These are phyloP conservation scores for Lampropteryx suffumata DNA, from an alignment of 2,888 invertebrate species.

Conservation along the genomic window DNA sequence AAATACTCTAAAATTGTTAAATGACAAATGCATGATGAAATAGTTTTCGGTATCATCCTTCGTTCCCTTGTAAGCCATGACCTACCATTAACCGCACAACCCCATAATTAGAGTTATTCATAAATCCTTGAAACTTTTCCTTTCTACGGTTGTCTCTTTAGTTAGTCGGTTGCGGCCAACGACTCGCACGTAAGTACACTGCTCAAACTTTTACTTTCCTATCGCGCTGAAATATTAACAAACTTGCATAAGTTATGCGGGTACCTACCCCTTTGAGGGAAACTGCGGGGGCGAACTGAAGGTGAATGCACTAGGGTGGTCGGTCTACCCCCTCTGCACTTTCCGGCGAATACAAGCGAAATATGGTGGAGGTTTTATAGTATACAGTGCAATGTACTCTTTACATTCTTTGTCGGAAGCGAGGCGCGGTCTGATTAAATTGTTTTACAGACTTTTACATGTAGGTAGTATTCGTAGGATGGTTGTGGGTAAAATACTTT, in stretches of 20 bases:
- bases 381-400: slow-evolving; percentile 50
- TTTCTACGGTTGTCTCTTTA: slow-evolving; percentile 15
- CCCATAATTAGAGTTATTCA: background rate
- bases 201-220: slow-evolving; percentile 70
- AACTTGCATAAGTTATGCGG: slow-evolving; percentile 74
- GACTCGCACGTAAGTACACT: slow-evolving; percentile 18
- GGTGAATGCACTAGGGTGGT: slow-evolving; percentile 60
- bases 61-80: too few relatives aligned
- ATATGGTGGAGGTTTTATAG: slow-evolving; percentile 42
- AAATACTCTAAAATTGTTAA: too few relatives aligned
- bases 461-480: slow-evolving; percentile 16
- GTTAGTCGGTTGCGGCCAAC: background rate
- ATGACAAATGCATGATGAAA: too few relatives aligned
- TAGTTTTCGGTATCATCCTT: too few relatives aligned
- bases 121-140: slow-evolving; percentile 19
- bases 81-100: too few relatives aligned
- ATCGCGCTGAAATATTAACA: slow-evolving; percentile 75
- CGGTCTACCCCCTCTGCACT: slow-evolving; percentile 37
- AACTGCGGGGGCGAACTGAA: slow-evolving; percentile 36
- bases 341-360: slow-evolving; percentile 43
- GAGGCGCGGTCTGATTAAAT: slow-evolving; percentile 32
- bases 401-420: slow-evolving; percentile 47
- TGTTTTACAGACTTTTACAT: slow-evolving; percentile 20
- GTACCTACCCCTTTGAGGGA: slow-evolving; percentile 28
- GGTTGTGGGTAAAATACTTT: slow-evolving; percentile 11